Evolutionary conservation across 2,888 invertebrate species (phyloP), one percentile per base, ranked within the genome.

Genomic region (Oithona nana): DNA sequence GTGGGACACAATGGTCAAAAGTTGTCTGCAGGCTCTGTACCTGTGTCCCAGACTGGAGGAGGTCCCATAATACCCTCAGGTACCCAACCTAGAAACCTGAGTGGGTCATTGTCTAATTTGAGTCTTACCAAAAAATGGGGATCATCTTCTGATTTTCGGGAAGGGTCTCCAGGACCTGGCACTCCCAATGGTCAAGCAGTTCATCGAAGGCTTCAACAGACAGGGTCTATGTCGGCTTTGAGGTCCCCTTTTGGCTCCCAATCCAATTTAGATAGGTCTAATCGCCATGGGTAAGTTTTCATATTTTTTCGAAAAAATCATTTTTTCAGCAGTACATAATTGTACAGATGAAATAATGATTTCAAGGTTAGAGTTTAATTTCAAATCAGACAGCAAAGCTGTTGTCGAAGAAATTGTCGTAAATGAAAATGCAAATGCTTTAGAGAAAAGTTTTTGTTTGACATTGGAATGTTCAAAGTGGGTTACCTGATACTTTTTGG

Each of bases 81-180:
- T 67, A 56, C 67, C 66, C 61, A 67, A 66, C 66, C 67, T 66
- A 52, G 64, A 24, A 30, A 39, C 29, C 54, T 26, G 22, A 65
- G 67, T 69, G 72, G 59, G 66, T 68, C 78, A 66, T 68, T 50
- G 68, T 66, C 64, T 66, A 67, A 57, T 57, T 48, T 50, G 28
- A 30, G 51, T 22, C 16, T 54, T 1, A 65, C 63, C 66, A 67
- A 68, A 70, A 72, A 64, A 67, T 87, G 87, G 87, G 86, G 81
- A 70, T 86, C 86, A 24, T 86, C 86, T 0, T 85, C 86, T 3
- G 88, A 88, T 75, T 88, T 87, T 76, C 68, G 68, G 81, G 62
- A 62, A 20, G 49, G 20, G 16, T 62, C 62, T 22, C 62, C 62
- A 6, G 62, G 62, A 48, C 62, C 62, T n/a, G 73, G 73, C 69